These are phyloP conservation scores for Smithornis capensis DNA, from an alignment of 2,113 vertebrate genomes.

Conservation along the genomic window DNA sequence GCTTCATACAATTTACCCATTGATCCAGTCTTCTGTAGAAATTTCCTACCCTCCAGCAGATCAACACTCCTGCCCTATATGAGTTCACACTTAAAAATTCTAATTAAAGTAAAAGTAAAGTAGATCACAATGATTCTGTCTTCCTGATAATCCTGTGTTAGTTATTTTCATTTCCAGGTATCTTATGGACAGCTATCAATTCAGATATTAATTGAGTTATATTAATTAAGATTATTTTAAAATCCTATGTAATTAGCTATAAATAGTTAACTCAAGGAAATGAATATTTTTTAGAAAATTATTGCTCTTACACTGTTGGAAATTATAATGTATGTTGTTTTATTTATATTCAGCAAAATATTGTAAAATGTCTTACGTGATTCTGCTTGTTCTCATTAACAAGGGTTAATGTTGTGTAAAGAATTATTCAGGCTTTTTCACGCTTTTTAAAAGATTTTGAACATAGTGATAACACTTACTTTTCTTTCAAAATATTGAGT, in stretches of 20 bases:
- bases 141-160: not conserved
- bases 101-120: not conserved
- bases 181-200: not conserved
- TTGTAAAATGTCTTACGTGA: not conserved
- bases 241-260: not conserved
- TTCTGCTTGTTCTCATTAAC: not conserved
- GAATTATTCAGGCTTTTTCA: not conserved
- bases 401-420: not conserved
- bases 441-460: not conserved
- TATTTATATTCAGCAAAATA: not conserved
- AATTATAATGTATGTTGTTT: not conserved
- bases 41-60: not conserved
- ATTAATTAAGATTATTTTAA: not conserved
- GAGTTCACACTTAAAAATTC: not conserved
- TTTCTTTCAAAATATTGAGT: not conserved
- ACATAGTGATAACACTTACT: not conserved
- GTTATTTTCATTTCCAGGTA: not conserved
- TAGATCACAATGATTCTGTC: not conserved
- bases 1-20: not conserved
- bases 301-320: not conserved
- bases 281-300: not conserved
- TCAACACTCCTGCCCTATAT: not conserved
- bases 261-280: not conserved
- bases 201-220: not conserved
- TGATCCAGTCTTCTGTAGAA: not conserved